Conservation (phyloP, 1,140 invertebrate species). For the Pseudomyrmex concolor region DNA sequence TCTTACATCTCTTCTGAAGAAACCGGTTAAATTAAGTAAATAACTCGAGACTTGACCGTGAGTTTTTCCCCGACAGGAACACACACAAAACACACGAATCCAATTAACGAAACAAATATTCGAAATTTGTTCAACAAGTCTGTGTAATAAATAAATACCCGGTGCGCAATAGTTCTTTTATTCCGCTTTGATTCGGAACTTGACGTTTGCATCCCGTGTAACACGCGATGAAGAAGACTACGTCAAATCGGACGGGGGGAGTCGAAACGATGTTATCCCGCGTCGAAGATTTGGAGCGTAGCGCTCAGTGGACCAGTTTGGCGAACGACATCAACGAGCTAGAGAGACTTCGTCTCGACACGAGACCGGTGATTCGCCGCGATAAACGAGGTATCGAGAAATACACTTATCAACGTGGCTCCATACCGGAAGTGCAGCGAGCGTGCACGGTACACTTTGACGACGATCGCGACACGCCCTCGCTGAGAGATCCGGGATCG, state of each 20-base stretch:
- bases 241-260: not conserved
- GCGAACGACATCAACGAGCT: constrained; percentile 76
- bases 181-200: not conserved
- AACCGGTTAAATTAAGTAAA: not conserved
- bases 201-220: too few relatives aligned
- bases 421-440: constrained; percentile 78
- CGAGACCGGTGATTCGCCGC: constrained; percentile 29
- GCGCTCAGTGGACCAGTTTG: constrained; percentile 73
- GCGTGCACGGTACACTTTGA: constrained; percentile 52
- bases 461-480: not conserved
- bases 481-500: not conserved
- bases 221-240: constrained; percentile 4
- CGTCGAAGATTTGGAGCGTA: constrained; percentile 72
- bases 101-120: too few relatives aligned
- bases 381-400: constrained; percentile 24
- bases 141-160: too few relatives aligned
- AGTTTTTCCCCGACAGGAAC: too few relatives aligned
- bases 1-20: not conserved
- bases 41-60: not conserved
- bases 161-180: not conserved
- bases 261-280: constrained; percentile 51
- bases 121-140: too few relatives aligned
- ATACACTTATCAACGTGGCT: constrained; percentile 72
- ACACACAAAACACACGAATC: too few relatives aligned
- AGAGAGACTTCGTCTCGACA: constrained; percentile 65